A percentile compares a stretch with the other conserved stretches of the same genome.
Conservation (phyloP, 2,888 invertebrate species). For the Glomeris marginata region DNA sequence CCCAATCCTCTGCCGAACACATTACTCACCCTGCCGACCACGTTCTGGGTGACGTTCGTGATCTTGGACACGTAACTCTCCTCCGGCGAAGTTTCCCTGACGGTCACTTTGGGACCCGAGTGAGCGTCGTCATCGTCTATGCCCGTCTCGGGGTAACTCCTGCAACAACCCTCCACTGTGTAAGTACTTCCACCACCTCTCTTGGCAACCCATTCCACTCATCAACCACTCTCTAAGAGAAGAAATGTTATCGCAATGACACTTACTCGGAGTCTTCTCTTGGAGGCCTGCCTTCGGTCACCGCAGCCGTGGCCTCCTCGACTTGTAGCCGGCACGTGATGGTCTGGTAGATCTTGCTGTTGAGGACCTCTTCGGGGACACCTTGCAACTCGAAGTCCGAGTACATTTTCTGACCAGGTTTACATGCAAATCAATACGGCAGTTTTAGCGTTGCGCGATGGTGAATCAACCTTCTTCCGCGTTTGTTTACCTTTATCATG, state of each 20-base stretch:
- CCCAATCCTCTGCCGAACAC: slow-evolving; percentile 82
- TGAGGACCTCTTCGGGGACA: slow-evolving; percentile 91
- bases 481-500: slow-evolving; percentile 62
- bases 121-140: slow-evolving; percentile 44
- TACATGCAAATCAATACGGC: not conserved
- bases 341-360: slow-evolving; percentile 86
- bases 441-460: not conserved
- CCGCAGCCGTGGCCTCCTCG: slow-evolving; percentile 84
- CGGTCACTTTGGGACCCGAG: slow-evolving; percentile 41
- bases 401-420: slow-evolving; percentile 73
- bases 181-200: not conserved
- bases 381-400: slow-evolving; percentile 98
- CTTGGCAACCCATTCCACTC: slow-evolving; percentile 7
- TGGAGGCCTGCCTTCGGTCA: slow-evolving; percentile 46
- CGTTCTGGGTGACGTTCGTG: slow-evolving; percentile 64
- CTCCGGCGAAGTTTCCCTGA: slow-evolving; percentile 43
- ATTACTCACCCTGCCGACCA: slow-evolving; percentile 75
- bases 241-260: not conserved
- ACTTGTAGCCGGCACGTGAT: slow-evolving; percentile 90
- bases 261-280: slow-evolving; percentile 23
- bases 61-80: slow-evolving; percentile 59
- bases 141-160: slow-evolving; percentile 26
- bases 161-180: slow-evolving; percentile 12
- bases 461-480: not conserved
- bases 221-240: not conserved